Percentiles rank a stretch among this genome's conserved stretches.
Conservation (phyloP, 2,797 vertebrate species). For the Lacerta agilis region DNA sequence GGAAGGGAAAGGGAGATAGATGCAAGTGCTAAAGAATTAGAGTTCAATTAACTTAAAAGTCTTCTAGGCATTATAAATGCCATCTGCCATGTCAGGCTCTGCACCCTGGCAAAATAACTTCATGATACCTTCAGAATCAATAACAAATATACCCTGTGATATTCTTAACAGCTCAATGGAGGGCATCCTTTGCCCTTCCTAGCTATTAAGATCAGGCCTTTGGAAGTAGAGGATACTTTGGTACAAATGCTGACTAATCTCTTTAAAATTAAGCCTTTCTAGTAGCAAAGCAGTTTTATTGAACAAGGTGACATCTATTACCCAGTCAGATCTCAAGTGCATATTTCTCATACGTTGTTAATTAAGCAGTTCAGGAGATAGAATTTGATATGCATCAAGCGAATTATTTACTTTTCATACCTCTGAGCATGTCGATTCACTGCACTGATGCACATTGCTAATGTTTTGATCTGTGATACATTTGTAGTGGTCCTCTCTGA, state of each 20-base stretch:
- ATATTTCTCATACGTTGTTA: slow-evolving; percentile 66
- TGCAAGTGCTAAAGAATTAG: slow-evolving; percentile 74
- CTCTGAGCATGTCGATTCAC: slow-evolving; percentile 48
- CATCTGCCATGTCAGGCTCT: slow-evolving; percentile 70
- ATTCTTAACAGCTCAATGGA: slow-evolving; percentile 41
- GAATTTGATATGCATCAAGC: slow-evolving; percentile 57
- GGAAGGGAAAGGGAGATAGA: slow-evolving; percentile 70
- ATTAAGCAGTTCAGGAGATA: slow-evolving; percentile 73
- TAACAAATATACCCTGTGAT: slow-evolving; percentile 66
- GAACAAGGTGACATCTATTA: slow-evolving; percentile 68
- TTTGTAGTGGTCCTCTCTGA: slow-evolving; percentile 37
- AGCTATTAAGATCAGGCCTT: slow-evolving; percentile 52
- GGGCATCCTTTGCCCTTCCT: slow-evolving; percentile 61
- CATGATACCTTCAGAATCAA: slow-evolving; percentile 60
- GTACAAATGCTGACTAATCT: slow-evolving; percentile 61
- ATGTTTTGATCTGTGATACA: background rate
- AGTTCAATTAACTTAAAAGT: slow-evolving; percentile 75
- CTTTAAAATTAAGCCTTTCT: slow-evolving; percentile 68
- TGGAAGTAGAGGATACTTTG: slow-evolving; percentile 52
- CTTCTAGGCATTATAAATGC: slow-evolving; percentile 75
- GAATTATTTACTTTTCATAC: slow-evolving; percentile 57
- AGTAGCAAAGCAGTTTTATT: slow-evolving; percentile 66
- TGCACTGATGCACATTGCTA: slow-evolving; percentile 23
- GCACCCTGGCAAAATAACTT: slow-evolving; percentile 54
- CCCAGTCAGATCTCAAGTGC: slow-evolving; percentile 57